These are phyloP conservation scores for Drosophila ochracea DNA, from an alignment of 2,888 invertebrate genomes.

Conservation along the genomic window DNA sequence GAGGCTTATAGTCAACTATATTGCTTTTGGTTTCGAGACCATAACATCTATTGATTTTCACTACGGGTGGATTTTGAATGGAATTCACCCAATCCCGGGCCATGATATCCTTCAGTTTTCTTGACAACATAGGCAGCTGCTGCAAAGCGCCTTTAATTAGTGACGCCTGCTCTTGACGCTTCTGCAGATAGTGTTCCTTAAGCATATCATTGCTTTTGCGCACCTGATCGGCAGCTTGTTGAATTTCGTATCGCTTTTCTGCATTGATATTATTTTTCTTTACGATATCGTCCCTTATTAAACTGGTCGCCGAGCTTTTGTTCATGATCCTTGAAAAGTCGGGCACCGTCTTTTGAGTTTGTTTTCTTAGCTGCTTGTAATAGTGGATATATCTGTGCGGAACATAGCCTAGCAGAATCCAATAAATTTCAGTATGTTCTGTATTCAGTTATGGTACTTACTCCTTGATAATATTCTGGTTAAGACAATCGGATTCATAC, in stretches of 20 bases:
- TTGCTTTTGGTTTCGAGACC: neutral
- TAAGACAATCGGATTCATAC: conserved; percentile 15
- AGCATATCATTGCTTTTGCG: conserved; percentile 32
- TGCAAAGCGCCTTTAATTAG: too few species aligned
- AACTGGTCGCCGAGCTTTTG: conserved; percentile 22
- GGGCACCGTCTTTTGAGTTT: neutral
- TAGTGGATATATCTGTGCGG: neutral
- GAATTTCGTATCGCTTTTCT: conserved; percentile 7
- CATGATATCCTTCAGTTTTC: conserved; percentile 29
- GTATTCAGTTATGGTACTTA: neutral
- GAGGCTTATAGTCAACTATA: conserved; percentile 5
- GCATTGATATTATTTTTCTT: neutral
- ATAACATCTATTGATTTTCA: neutral
- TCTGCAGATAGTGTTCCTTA: conserved; percentile 28
- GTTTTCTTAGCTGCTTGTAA: neutral
- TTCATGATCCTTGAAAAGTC: conserved; percentile 2
- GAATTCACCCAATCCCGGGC: neutral
- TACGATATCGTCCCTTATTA: neutral
- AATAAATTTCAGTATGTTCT: neutral
- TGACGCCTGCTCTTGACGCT: conserved; percentile 1
- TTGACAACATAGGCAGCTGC: conserved; percentile 11
- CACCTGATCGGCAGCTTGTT: conserved; percentile 12
- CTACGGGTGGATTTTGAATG: too few species aligned
- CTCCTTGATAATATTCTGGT: conserved; percentile 8
- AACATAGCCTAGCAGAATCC: conserved; percentile 1